Conservation (phyloP, 2,888 invertebrate genomes). For the Drosophila robusta region DNA sequence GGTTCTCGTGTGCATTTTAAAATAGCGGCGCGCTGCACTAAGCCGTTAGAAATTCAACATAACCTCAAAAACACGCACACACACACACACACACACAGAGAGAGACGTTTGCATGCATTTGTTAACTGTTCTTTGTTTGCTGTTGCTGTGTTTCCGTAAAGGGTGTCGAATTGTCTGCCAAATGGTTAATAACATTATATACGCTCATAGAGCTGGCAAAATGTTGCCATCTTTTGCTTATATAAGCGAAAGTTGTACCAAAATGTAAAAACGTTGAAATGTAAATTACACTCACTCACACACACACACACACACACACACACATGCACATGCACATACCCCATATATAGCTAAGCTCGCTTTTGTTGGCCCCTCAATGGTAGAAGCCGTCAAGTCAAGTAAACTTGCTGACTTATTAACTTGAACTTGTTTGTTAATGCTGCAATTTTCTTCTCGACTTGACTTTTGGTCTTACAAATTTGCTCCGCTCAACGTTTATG, state of each 20-base stretch:
- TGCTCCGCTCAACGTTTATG: conserved; percentile 41
- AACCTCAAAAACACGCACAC: conserved; percentile 58
- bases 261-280: conserved; percentile 48
- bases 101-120: conserved; percentile 52
- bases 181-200: conserved; percentile 67
- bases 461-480: conserved; percentile 54
- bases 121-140: conserved; percentile 42
- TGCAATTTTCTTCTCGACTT: conserved; percentile 70
- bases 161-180: conserved; percentile 64
- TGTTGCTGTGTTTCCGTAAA: conserved; percentile 21
- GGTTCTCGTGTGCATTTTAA: conserved; percentile 69
- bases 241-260: conserved; percentile 75
- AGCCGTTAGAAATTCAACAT: conserved; percentile 70
- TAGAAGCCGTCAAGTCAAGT: conserved; percentile 31
- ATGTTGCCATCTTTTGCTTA: conserved; percentile 68
- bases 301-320: conserved; percentile 8
- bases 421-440: conserved; percentile 76
- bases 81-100: neutral
- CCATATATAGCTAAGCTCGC: conserved; percentile 11
- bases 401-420: conserved; percentile 75
- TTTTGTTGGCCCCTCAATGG: conserved; percentile 45
- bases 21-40: conserved; percentile 72
- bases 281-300: conserved; percentile 15
- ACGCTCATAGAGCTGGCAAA: conserved; percentile 63
- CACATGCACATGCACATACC: neutral